Conservation (phyloP, 2,797 vertebrate genomes). For the Gadopsis marmoratus region DNA sequence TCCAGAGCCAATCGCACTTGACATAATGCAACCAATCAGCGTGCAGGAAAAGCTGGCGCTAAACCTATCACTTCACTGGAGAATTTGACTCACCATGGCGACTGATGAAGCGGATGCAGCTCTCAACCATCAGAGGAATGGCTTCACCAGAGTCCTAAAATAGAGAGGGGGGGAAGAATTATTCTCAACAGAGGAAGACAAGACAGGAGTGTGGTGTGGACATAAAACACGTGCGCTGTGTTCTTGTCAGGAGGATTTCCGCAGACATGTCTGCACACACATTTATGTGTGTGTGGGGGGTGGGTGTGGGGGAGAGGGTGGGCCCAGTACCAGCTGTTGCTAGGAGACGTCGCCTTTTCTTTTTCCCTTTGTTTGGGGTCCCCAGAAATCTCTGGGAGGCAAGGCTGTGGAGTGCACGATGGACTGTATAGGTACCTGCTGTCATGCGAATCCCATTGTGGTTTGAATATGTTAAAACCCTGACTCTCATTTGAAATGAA, state of each 20-base stretch:
- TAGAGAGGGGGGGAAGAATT: conserved; percentile 35
- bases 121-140: conserved; percentile 97
- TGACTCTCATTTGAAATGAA: background rate
- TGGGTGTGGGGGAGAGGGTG: conserved; percentile 43
- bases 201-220: background rate
- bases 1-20: conserved; percentile 34
- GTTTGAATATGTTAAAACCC: conserved; percentile 6
- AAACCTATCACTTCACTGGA: conserved; percentile 54
- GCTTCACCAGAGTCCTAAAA: conserved; percentile 91
- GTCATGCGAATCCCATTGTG: background rate
- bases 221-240: background rate
- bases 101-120: conserved; percentile 98
- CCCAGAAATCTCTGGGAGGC: conserved; percentile 57
- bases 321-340: conserved; percentile 81
- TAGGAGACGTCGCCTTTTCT: conserved; percentile 82
- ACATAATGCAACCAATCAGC: conserved; percentile 52
- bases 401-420: background rate
- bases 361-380: conserved; percentile 78
- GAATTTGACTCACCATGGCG: conserved; percentile 89
- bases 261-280: conserved; percentile 53
- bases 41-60: conserved; percentile 30
- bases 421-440: background rate
- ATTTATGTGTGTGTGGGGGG: conserved; percentile 42
- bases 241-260: conserved; percentile 45
- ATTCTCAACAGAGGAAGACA: conserved; percentile 8